phyloP scores from a whole-genome alignment of 2,888 invertebrate genomes.

The Deilephila elpenor region DNA sequence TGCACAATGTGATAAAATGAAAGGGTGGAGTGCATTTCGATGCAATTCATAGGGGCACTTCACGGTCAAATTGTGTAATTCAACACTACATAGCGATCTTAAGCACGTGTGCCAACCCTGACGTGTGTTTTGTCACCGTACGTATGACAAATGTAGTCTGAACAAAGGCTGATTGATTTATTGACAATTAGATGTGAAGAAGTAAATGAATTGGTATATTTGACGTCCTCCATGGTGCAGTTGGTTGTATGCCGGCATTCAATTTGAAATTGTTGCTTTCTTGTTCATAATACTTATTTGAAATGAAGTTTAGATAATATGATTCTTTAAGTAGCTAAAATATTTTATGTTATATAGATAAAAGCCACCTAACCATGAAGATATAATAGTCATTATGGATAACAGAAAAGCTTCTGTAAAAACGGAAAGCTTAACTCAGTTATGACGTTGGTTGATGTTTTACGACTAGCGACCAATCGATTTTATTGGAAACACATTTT shows the following conservation, averaged over 20 bases:
- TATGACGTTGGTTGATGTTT: slow-evolving; percentile 8
- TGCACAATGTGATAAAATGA: slow-evolving; percentile 75
- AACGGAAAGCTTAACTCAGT: neutral
- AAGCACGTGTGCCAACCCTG: slow-evolving; percentile 67
- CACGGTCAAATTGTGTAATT: slow-evolving; percentile 72
- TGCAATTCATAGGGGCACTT: slow-evolving; percentile 82
- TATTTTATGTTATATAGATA: too few species aligned
- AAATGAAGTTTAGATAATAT: too few species aligned
- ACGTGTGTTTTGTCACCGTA: slow-evolving; percentile 19
- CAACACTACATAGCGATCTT: slow-evolving; percentile 62
- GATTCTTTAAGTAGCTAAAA: too few species aligned
- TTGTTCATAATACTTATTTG: too few species aligned
- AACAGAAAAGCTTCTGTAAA: neutral
- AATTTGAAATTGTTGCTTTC: too few species aligned
- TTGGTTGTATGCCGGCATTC: too few species aligned
- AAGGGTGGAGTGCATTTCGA: slow-evolving; percentile 80
- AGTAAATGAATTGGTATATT: neutral
- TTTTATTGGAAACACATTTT: slow-evolving; percentile 3
- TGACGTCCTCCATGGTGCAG: too few species aligned
- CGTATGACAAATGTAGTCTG: neutral
- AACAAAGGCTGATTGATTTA: slow-evolving; percentile 10
- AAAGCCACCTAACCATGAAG: too few species aligned
- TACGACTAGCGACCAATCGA: neutral
- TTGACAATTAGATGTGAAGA: neutral
- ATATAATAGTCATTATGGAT: neutral